Percentiles rank a stretch among this genome's conserved stretches.
Conservation (phyloP, 2,797 vertebrate species). For the Anableps anableps region DNA sequence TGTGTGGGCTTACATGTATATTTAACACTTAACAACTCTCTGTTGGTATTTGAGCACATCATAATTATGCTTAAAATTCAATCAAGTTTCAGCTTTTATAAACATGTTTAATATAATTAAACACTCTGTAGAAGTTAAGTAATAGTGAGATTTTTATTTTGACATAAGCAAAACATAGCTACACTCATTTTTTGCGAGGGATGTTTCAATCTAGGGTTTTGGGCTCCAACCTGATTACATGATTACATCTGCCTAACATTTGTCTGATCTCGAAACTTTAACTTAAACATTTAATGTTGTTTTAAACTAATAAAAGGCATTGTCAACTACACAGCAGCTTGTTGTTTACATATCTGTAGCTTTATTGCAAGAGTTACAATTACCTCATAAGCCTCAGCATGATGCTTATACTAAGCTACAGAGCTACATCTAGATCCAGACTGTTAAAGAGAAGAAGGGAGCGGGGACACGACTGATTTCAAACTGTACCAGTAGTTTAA, state of each 20-base stretch:
- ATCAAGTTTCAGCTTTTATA: slow-evolving; percentile 41
- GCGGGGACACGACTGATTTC: neutral
- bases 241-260: too few species aligned
- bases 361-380: too few species aligned
- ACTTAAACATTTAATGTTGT: neutral
- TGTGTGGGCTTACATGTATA: slow-evolving; percentile 44
- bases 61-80: slow-evolving; percentile 63
- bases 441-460: neutral
- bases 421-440: neutral
- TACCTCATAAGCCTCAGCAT: neutral
- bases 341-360: neutral
- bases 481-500: neutral
- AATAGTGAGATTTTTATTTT: neutral
- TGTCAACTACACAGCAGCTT: neutral
- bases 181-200: too few species aligned
- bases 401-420: too few species aligned
- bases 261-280: too few species aligned
- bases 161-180: neutral
- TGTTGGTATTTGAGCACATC: slow-evolving; percentile 58
- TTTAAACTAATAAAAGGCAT: neutral
- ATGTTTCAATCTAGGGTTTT: too few species aligned
- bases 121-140: slow-evolving; percentile 19
- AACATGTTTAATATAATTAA: slow-evolving; percentile 29
- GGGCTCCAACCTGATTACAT: neutral
- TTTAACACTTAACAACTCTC: slow-evolving; percentile 56